Base-by-base conservation (phyloP, 1,140 invertebrate genomes). In the Bathynomus jamesi region DNA sequence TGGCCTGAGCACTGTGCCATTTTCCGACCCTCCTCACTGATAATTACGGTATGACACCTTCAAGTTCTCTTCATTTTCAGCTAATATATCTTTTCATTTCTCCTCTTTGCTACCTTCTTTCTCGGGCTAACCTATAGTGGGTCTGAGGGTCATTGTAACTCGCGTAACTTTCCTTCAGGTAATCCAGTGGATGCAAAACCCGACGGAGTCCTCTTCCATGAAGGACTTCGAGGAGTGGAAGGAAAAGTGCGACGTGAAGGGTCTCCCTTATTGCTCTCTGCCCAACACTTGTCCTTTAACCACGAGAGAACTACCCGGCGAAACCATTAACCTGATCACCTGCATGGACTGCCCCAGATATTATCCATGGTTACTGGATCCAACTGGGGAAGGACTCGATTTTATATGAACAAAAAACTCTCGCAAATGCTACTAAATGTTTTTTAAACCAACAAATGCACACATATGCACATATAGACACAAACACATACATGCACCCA, bases 121-220 rank as follows among this genome's bases (percentile, higher is more conserved):
- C n/a, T n/a, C n/a, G n/a, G n/a, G n/a, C n/a, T n/a, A n/a, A n/a
- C n/a, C n/a, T n/a, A n/a, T n/a, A n/a, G n/a, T n/a, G n/a, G n/a
- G n/a, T n/a, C n/a, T n/a, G n/a, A n/a, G n/a, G n/a, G n/a, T n/a
- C n/a, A n/a, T n/a, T n/a, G n/a, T n/a, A n/a, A n/a, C n/a, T n/a
- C n/a, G n/a, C n/a, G n/a, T n/a, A n/a, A n/a, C n/a, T n/a, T n/a
- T n/a, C n/a, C n/a, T 74, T n/a, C 76, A 90, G 85, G 94, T 96
- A 8, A 92, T 98, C 79, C 94, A 96, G 83, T 98, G 95, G 95
- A 96, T 97, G 92, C 94, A 96, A 83, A 93, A 91, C 75, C 95
- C 95, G 46, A 95, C 93, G 3, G 92, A 96, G 81, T 79, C 95
- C 62, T 89, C 91, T 11, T 88, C 87, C 17, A 86, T 96, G 46